phyloP scores from a whole-genome alignment of 2,797 vertebrate species.

The Urosaurus nigricauda region DNA sequence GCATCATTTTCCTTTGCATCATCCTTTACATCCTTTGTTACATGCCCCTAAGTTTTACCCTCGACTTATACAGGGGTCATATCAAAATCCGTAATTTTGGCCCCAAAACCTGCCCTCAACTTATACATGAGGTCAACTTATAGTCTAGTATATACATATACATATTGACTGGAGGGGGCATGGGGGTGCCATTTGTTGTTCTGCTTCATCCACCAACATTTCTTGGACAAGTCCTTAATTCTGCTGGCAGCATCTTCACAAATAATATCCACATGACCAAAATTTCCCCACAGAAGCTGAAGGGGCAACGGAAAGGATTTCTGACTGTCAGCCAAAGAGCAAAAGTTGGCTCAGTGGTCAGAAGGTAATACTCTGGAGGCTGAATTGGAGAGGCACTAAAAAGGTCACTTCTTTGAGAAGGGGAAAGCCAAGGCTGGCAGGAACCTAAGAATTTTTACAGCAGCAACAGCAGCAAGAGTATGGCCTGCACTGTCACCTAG shows the following conservation, averaged over 20 bases:
- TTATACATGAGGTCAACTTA: too few species aligned
- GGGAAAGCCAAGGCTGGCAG: neutral
- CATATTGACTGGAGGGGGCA: neutral
- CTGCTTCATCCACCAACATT: neutral
- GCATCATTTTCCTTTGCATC: too few species aligned
- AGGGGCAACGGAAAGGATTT: neutral
- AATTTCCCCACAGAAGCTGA: neutral
- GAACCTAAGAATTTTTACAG: neutral
- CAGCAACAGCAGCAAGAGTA: neutral
- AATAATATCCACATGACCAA: neutral
- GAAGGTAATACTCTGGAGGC: neutral
- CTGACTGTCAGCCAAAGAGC: neutral
- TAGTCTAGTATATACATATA: too few species aligned
- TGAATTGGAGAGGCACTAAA: neutral
- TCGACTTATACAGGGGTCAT: too few species aligned
- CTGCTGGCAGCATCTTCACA: too few species aligned
- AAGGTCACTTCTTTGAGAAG: neutral
- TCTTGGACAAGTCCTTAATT: neutral
- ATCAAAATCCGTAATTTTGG: too few species aligned
- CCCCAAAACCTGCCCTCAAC: too few species aligned
- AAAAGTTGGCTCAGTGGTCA: neutral
- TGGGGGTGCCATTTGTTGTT: neutral
- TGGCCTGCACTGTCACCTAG: slow-evolving; percentile 60
- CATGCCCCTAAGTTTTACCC: too few species aligned
- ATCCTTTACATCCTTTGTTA: too few species aligned